A percentile compares a stretch with the other conserved stretches of the same genome.
Conservation (phyloP, 2,113 vertebrate genomes). For the Lamprotornis superbus region DNA sequence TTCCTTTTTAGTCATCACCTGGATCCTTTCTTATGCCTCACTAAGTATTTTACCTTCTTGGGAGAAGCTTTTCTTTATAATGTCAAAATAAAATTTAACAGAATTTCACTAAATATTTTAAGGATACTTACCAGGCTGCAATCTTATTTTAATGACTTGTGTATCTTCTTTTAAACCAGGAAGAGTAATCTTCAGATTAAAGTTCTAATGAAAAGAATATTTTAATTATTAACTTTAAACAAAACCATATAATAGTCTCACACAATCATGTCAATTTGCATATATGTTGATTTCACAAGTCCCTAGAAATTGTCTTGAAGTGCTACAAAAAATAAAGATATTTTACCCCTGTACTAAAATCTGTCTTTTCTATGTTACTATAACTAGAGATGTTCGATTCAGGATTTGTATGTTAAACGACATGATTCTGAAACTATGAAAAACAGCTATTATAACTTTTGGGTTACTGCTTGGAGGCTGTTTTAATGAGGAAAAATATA, state of each 20-base stretch:
- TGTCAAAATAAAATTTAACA: not conserved
- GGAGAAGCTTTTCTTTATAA: not conserved
- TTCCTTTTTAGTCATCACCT: not conserved
- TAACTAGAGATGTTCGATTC: not conserved
- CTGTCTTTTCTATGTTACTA: not conserved
- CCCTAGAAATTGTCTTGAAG: not conserved
- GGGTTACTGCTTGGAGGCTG: not conserved
- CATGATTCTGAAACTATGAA: not conserved
- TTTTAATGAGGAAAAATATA: not conserved
- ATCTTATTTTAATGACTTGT: slow-evolving; percentile 76
- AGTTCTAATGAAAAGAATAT: slow-evolving; percentile 74
- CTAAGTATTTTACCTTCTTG: not conserved
- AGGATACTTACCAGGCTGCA: slow-evolving; percentile 83
- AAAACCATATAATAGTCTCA: not conserved
- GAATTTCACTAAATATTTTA: not conserved
- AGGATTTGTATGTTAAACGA: not conserved
- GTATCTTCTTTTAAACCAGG: slow-evolving; percentile 82
- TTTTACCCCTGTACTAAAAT: not conserved
- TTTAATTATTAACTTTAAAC: slow-evolving; percentile 32
- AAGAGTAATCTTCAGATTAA: slow-evolving; percentile 81
- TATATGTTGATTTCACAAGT: not conserved
- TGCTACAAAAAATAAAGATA: not conserved
- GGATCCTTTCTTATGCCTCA: not conserved
- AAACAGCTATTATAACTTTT: not conserved
- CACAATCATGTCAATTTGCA: not conserved